These are phyloP conservation scores for Strigops habroptila DNA, from an alignment of 2,113 vertebrate species.

Conservation along the genomic window DNA sequence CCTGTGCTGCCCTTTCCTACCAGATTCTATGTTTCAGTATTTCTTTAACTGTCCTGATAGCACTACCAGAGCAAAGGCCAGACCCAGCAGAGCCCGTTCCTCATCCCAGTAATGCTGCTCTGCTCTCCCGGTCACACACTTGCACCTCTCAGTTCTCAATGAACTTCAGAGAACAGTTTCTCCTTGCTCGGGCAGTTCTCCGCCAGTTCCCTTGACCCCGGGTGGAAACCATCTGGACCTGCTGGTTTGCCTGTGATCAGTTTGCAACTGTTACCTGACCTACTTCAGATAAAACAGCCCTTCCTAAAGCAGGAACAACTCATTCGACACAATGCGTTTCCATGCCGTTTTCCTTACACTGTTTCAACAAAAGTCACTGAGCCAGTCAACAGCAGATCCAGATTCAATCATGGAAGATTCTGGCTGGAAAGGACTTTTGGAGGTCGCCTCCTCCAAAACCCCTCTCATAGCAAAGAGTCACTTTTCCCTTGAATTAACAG, in stretches of 20 bases:
- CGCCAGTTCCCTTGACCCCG: not conserved
- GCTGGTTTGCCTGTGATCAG: not conserved
- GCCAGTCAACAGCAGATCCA: not conserved
- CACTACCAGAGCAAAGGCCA: not conserved
- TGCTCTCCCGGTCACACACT: not conserved
- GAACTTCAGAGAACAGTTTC: not conserved
- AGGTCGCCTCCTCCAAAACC: not conserved
- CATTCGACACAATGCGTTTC: not conserved
- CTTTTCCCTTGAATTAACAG: not conserved
- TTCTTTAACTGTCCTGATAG: not conserved
- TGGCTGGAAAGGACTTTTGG: not conserved
- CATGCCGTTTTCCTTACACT: not conserved
- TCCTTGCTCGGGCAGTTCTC: not conserved
- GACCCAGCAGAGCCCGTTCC: not conserved
- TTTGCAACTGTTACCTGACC: conserved; percentile 30
- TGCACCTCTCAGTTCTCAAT: not conserved
- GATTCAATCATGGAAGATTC: not conserved
- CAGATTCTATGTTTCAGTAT: not conserved
- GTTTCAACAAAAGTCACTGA: not conserved
- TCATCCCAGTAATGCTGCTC: too few species aligned
- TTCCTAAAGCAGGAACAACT: not conserved
- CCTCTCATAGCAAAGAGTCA: not conserved
- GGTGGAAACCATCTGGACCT: conserved; percentile 37
- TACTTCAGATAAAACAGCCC: not conserved
- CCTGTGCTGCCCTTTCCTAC: not conserved